Conservation (phyloP, 2,888 invertebrate genomes). For the Entomobrya proxima region DNA sequence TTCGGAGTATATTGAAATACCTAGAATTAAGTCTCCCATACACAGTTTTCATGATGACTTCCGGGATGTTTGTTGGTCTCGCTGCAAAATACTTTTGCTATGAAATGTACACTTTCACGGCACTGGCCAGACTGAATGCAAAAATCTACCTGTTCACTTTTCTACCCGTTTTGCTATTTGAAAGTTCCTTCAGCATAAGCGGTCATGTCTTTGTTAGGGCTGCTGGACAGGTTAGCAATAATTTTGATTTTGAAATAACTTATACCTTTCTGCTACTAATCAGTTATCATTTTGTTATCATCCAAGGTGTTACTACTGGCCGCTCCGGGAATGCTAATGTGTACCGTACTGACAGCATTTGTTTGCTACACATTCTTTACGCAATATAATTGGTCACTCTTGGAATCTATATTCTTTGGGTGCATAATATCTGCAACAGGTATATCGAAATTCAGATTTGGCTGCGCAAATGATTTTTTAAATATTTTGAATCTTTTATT, state of each 20-base stretch:
- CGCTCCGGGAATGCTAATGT: slow-evolving; percentile 73
- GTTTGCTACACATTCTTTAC: slow-evolving; percentile 68
- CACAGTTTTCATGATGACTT: slow-evolving; percentile 77
- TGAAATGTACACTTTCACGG: slow-evolving; percentile 65
- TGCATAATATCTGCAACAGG: slow-evolving; percentile 77
- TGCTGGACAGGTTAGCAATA: slow-evolving; percentile 46
- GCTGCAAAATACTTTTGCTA: slow-evolving; percentile 67
- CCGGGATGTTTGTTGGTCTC: slow-evolving; percentile 77
- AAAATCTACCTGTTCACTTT: slow-evolving; percentile 73
- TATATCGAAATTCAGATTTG: not conserved
- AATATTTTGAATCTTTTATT: not conserved
- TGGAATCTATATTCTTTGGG: slow-evolving; percentile 77
- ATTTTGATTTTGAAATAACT: too few species aligned
- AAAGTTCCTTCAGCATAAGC: slow-evolving; percentile 72
- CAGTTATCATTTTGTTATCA: not conserved
- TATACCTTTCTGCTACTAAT: not conserved
- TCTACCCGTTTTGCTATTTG: slow-evolving; percentile 74
- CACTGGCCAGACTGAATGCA: slow-evolving; percentile 71
- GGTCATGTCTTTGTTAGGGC: slow-evolving; percentile 60
- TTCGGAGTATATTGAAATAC: slow-evolving; percentile 69
- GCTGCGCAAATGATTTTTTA: not conserved
- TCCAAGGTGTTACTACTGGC: slow-evolving; percentile 70
- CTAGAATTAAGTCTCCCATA: slow-evolving; percentile 76
- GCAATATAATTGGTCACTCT: slow-evolving; percentile 77
- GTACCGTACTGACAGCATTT: slow-evolving; percentile 69